Evolutionary conservation across 1,140 invertebrate species (phyloP).

Genomic region (Meteorus sp.): DNA sequence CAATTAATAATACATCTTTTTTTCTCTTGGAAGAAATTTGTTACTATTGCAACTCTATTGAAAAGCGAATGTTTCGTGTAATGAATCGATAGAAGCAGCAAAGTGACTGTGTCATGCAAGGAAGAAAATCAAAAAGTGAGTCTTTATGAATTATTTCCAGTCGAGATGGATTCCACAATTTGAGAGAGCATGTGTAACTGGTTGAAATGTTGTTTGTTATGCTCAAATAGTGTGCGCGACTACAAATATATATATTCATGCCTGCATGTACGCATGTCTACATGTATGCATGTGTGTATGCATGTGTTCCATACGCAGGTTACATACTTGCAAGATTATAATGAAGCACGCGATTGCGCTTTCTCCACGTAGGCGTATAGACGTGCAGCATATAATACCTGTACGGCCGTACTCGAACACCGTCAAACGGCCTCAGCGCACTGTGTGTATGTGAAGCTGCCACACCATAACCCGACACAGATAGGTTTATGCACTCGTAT

Average conservation of each 20-base stretch:
- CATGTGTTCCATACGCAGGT: background rate
- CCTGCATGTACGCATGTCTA: background rate
- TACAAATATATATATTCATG: conserved; percentile 11
- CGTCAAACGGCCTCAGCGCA: background rate
- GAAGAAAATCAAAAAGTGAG: conserved; percentile 48
- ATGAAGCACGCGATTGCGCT: conserved; percentile 23
- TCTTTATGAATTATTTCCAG: conserved; percentile 19
- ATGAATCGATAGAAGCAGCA: conserved; percentile 36
- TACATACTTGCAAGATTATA: conserved; percentile 19
- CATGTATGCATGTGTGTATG: background rate
- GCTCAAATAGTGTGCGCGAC: background rate
- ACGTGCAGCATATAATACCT: background rate
- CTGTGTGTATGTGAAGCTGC: background rate
- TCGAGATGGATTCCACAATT: no score
- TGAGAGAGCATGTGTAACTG: no score
- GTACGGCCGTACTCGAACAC: no score
- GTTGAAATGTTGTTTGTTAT: no score
- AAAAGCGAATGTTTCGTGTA: no score
- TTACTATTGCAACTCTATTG: no score
- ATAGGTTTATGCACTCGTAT: no score
- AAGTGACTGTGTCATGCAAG: conserved; percentile 47
- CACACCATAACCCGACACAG: no score
- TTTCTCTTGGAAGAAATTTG: no score
- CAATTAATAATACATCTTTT: no score
- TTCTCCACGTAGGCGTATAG: conserved; percentile 26